Conservation (phyloP, 2,797 vertebrate genomes). For the Pseudochromis fuscus region DNA sequence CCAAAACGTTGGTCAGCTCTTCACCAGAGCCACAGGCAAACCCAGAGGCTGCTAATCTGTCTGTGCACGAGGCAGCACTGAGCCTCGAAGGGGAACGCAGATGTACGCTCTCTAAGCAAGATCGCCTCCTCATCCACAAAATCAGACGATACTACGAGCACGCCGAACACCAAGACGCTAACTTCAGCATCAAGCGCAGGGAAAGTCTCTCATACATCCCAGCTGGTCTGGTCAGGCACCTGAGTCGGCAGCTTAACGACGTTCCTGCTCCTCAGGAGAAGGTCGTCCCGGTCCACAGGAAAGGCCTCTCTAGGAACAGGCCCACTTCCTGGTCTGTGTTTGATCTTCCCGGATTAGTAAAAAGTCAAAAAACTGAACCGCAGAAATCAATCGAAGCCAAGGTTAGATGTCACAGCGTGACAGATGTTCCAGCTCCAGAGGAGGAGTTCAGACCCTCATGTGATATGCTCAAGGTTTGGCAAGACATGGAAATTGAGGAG, state of each 20-base stretch:
- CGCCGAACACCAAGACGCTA: slow-evolving; percentile 88
- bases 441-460: slow-evolving; percentile 85
- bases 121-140: slow-evolving; percentile 91
- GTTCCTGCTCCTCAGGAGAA: slow-evolving; percentile 83
- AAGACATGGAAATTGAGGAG: slow-evolving; percentile 77
- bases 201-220: slow-evolving; percentile 97
- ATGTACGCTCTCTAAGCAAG: slow-evolving; percentile 89
- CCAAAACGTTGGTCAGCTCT: slow-evolving; percentile 44
- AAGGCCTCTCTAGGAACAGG: slow-evolving; percentile 63
- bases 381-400: slow-evolving; percentile 26
- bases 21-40: slow-evolving; percentile 48
- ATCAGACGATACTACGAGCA: slow-evolving; percentile 93
- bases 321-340: slow-evolving; percentile 87
- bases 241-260: slow-evolving; percentile 88
- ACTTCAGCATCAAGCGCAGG: slow-evolving; percentile 91
- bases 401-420: slow-evolving; percentile 36
- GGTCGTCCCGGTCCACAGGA: slow-evolving; percentile 55
- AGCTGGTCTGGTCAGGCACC: slow-evolving; percentile 91
- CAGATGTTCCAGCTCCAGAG: slow-evolving; percentile 62
- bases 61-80: slow-evolving; percentile 1
- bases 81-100: slow-evolving; percentile 76
- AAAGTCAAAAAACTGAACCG: slow-evolving; percentile 42
- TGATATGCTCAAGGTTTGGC: slow-evolving; percentile 88
- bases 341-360: slow-evolving; percentile 81
- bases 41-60: slow-evolving; percentile 1